phyloP scores from a whole-genome alignment of 2,888 invertebrate species.

The Meloe dianella region DNA sequence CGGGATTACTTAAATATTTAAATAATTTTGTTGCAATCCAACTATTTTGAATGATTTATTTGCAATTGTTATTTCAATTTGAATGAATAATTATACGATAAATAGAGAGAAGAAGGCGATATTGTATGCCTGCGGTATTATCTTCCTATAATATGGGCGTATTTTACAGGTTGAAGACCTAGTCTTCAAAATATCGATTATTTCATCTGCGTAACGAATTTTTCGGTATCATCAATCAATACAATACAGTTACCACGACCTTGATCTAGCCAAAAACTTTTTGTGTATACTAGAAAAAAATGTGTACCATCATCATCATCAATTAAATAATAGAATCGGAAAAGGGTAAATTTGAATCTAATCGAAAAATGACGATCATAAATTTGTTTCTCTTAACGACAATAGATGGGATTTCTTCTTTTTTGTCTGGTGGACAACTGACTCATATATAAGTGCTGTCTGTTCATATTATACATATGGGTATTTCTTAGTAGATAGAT shows the following conservation, averaged over 20 bases:
- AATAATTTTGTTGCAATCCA: not conserved
- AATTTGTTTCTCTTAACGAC: not conserved
- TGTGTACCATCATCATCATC: not conserved
- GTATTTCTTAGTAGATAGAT: not conserved
- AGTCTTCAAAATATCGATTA: not conserved
- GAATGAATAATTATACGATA: not conserved
- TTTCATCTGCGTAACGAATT: not conserved
- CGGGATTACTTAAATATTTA: not conserved
- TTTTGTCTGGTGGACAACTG: not conserved
- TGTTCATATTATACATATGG: not conserved
- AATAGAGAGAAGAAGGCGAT: not conserved
- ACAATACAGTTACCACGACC: conserved; percentile 4
- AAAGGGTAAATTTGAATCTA: no score
- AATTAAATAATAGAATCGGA: not conserved
- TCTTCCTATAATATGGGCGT: not conserved
- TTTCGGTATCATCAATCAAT: not conserved
- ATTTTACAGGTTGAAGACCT: not conserved
- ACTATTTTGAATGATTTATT: not conserved
- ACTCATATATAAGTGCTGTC: not conserved
- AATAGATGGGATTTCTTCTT: conserved; percentile 1
- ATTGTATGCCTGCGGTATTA: not conserved
- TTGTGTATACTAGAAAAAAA: not conserved
- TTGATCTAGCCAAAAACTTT: not conserved
- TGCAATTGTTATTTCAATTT: not conserved
- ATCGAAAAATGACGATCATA: not conserved